Evolutionary conservation across 2,888 invertebrate genomes (phyloP).

Genomic region (Eristalis arbustorum): DNA sequence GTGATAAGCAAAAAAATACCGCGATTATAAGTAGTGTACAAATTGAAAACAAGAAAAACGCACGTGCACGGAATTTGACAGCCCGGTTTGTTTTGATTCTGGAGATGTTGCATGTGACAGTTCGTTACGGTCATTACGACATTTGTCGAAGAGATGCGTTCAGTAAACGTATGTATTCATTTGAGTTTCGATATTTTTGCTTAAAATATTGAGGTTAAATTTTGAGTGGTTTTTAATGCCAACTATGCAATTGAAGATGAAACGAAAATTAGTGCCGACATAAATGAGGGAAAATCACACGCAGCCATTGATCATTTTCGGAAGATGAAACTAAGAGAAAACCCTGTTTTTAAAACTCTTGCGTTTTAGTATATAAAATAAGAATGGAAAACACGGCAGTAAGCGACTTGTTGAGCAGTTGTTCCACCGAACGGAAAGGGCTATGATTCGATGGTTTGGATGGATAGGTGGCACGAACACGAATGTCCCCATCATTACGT

Average conservation of each 20-base stretch:
- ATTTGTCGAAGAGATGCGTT: neutral
- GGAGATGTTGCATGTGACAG: neutral
- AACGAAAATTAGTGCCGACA: neutral
- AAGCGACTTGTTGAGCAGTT: too few species aligned
- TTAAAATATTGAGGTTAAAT: too few species aligned
- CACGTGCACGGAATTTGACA: constrained; percentile 34
- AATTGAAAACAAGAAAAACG: constrained; percentile 8
- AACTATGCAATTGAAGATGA: neutral
- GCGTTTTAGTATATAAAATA: too few species aligned
- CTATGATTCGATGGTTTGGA: too few species aligned
- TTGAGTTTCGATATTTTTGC: neutral
- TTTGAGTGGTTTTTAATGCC: neutral
- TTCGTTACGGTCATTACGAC: neutral
- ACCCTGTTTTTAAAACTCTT: too few species aligned
- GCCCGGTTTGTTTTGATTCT: neutral
- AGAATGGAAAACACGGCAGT: too few species aligned
- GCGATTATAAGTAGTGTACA: neutral
- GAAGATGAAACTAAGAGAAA: too few species aligned
- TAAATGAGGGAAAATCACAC: too few species aligned
- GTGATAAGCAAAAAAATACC: neutral
- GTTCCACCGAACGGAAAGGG: too few species aligned
- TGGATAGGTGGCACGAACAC: too few species aligned
- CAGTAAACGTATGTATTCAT: neutral
- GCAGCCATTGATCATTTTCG: too few species aligned
- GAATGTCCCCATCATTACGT: too few species aligned